A percentile compares a stretch with the other conserved stretches of the same genome.
Evolutionary conservation across 2,888 invertebrate genomes (phyloP).

Genomic region (Pilophorus perplexus): DNA sequence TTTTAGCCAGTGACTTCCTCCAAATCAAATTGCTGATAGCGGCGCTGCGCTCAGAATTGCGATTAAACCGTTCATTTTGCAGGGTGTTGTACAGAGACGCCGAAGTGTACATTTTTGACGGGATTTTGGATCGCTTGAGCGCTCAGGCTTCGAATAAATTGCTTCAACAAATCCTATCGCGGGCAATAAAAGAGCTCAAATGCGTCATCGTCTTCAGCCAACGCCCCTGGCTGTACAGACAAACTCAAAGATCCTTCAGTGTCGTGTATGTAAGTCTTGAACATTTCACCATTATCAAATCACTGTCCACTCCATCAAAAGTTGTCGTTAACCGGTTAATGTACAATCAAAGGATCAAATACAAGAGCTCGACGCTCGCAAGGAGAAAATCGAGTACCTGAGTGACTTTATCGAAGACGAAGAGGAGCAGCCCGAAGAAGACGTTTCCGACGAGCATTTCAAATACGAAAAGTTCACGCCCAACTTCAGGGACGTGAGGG

Average conservation of each 20-base stretch:
- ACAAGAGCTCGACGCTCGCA: slow-evolving; percentile 4
- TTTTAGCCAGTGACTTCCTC: too few species aligned
- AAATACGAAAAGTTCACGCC: neutral
- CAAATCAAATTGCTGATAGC: too few species aligned
- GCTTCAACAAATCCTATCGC: neutral
- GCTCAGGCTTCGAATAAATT: slow-evolving; percentile 22
- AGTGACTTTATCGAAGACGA: neutral
- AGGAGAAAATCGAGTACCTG: slow-evolving; percentile 16
- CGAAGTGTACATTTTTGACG: slow-evolving; percentile 27
- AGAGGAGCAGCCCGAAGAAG: slow-evolving; percentile 20
- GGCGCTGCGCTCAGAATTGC: too few species aligned
- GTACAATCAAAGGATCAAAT: neutral
- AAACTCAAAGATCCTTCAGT: slow-evolving; percentile 9
- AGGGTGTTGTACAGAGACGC: slow-evolving; percentile 25
- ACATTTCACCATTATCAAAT: neutral
- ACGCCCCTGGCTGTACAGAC: slow-evolving; percentile 20
- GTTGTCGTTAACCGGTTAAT: neutral
- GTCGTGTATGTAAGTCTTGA: slow-evolving; percentile 3
- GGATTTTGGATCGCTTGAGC: slow-evolving; percentile 11
- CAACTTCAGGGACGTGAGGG: slow-evolving; percentile 20
- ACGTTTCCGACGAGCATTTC: slow-evolving; percentile 14
- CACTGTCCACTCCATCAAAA: neutral
- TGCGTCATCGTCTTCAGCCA: slow-evolving; percentile 22
- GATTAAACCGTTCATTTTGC: too few species aligned
- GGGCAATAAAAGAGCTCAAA: neutral